Evolutionary conservation across 1,140 invertebrate genomes (phyloP).

Genomic region (Drosophila serrata): DNA sequence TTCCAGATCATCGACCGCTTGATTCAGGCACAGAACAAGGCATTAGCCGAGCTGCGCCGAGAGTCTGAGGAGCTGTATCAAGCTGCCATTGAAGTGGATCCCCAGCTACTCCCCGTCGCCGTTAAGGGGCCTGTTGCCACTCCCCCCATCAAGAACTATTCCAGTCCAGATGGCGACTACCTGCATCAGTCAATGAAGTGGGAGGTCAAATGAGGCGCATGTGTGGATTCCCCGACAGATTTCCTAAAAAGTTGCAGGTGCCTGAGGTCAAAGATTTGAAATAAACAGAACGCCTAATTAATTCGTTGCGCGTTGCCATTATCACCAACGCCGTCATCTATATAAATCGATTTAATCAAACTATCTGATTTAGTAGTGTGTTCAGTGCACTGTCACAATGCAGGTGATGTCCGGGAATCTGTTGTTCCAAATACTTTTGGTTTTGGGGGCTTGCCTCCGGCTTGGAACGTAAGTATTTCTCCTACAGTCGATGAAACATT

Average conservation of each 20-base stretch:
- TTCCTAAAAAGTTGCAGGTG: not conserved
- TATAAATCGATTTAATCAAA: not conserved
- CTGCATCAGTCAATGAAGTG: slow-evolving; percentile 93
- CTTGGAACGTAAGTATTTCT: not conserved
- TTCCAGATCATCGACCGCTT: slow-evolving; percentile 90
- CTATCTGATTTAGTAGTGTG: not conserved
- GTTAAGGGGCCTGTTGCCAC: slow-evolving; percentile 90
- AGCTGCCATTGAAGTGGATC: slow-evolving; percentile 92
- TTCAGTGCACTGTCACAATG: not conserved
- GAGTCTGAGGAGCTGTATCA: slow-evolving; percentile 94
- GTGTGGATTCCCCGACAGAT: not conserved
- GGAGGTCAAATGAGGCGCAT: slow-evolving; percentile 82
- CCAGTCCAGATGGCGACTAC: slow-evolving; percentile 94
- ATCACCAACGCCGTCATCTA: not conserved
- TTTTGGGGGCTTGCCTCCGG: not conserved
- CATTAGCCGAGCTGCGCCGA: slow-evolving; percentile 90
- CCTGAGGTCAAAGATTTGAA: slow-evolving; percentile 35
- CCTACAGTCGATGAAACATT: not conserved
- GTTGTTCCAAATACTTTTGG: not conserved
- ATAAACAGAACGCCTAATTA: slow-evolving; percentile 35
- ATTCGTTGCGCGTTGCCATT: slow-evolving; percentile 1
- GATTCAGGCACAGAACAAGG: slow-evolving; percentile 89
- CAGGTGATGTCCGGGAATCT: slow-evolving; percentile 1
- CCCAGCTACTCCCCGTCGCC: slow-evolving; percentile 88
- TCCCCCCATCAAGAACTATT: slow-evolving; percentile 92